Percentiles rank a stretch among this genome's conserved stretches.
Evolutionary conservation across 1,140 invertebrate genomes (phyloP).

Genomic region (Drosophila biarmipes): DNA sequence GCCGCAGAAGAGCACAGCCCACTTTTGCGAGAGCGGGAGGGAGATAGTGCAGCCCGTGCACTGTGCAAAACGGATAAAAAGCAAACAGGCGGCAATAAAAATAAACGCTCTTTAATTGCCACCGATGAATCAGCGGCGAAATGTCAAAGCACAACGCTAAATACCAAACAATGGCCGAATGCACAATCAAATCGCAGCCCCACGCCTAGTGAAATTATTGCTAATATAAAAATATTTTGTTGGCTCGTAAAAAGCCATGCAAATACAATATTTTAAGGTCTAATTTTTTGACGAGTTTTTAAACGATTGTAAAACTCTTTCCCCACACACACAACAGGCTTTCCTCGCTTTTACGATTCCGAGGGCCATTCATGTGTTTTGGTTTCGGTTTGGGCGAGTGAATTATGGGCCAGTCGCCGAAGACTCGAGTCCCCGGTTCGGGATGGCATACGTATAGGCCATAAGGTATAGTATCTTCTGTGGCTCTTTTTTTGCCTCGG

Average conservation of each 20-base stretch:
- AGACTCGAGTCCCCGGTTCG: constrained; percentile 19
- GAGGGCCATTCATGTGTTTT: constrained; percentile 71
- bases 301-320: constrained; percentile 84
- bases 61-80: constrained; percentile 22
- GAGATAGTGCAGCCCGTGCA: constrained; percentile 9
- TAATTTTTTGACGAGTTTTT: constrained; percentile 84
- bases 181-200: constrained; percentile 57
- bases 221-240: constrained; percentile 83
- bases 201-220: constrained; percentile 79
- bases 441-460: constrained; percentile 17
- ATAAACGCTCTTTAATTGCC: constrained; percentile 77
- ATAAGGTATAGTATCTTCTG: constrained; percentile 25
- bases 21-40: constrained; percentile 16
- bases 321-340: constrained; percentile 51
- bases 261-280: constrained; percentile 82
- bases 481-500: constrained; percentile 61
- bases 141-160: constrained; percentile 50
- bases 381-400: constrained; percentile 57
- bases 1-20: constrained; percentile 43
- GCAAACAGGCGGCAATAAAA: constrained; percentile 41
- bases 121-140: constrained; percentile 62
- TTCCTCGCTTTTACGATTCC: constrained; percentile 69
- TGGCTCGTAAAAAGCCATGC: constrained; percentile 75
- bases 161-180: constrained; percentile 31
- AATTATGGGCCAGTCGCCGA: constrained; percentile 70